Evolutionary conservation across 2,113 vertebrate genomes (phyloP), one percentile per base, ranked within the genome.

Genomic region (Ciconia stormi): DNA sequence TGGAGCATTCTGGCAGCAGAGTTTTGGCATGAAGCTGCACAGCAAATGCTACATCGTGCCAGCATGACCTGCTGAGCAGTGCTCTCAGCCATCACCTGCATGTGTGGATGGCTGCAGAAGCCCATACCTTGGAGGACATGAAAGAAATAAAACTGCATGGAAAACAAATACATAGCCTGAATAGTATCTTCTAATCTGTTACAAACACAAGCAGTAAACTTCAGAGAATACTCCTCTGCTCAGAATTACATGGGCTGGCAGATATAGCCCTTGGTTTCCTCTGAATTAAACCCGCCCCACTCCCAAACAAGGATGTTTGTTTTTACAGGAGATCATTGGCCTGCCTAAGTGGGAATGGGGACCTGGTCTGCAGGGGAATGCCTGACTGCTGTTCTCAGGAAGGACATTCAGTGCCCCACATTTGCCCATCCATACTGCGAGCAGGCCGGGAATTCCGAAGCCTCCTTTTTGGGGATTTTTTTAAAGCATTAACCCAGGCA

Each of bases 1-100:
- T 97, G 96, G 93, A 97, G 87, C 42, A 56, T 53, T 76, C 89
- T 69, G 72, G 79, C 92, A 94, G 72, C 42, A 78, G 65, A 92
- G 71, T 55, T 69, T 96, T 93, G 89, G 86, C 82, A 70, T 0
- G 0, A 38, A 50, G 42, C 42, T 74, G 71, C 36, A 44, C 70
- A 74, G 59, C 47, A 61, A 77, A 56, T 2, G 14, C 52, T 62
- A 27, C 47, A 11, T 55, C 3, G 15, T 44, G 88, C 93, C 93
- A 96, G 50, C 3, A 3, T 56, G 53, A 82, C 70, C 93, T 46
- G 66, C 71, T 76, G 88, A 4, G 13, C 2, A 0, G 66, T 76
- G 59, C 44, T 91, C 56, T 81, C 87, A 49, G 87, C 93, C 53
- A 5, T 58, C 93, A 95, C 92, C 81, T 76, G 77, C 10, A 0